These are phyloP conservation scores for Oryzias melastigma DNA, from an alignment of 2,113 vertebrate genomes.

Conservation along the genomic window DNA sequence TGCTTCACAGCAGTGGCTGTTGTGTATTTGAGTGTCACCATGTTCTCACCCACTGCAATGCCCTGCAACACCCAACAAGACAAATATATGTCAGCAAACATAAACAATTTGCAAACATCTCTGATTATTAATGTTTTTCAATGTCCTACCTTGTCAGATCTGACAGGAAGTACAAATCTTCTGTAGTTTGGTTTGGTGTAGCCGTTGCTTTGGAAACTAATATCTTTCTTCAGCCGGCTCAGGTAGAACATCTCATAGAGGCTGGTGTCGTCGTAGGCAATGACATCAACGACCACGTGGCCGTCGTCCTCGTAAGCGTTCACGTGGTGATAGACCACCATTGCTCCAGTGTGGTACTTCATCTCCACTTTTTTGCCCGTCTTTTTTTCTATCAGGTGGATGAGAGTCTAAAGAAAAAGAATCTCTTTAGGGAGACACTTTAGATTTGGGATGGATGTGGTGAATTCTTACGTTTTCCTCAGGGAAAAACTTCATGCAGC, in stretches of 20 bases:
- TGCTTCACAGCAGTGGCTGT: conserved; percentile 85
- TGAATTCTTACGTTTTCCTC: conserved; percentile 84
- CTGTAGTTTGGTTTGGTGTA: conserved; percentile 74
- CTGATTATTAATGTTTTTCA: no score
- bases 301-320: conserved; percentile 90
- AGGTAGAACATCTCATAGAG: conserved; percentile 92
- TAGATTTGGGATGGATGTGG: neutral
- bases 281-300: conserved; percentile 86
- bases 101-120: neutral
- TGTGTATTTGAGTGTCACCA: conserved; percentile 81
- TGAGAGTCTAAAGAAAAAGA: conserved; percentile 79
- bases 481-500: conserved; percentile 81
- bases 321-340: conserved; percentile 89
- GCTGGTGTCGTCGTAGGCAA: conserved; percentile 83
- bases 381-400: conserved; percentile 88
- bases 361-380: conserved; percentile 79
- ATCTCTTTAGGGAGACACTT: neutral
- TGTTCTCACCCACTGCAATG: conserved; percentile 76
- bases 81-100: neutral
- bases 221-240: conserved; percentile 43
- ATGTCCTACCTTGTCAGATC: conserved; percentile 81
- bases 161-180: conserved; percentile 85
- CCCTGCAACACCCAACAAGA: conserved; percentile 69
- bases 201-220: conserved; percentile 7
- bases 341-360: conserved; percentile 81